Conservation (phyloP, 2,888 invertebrate genomes). For the Microplitis deprimator region DNA sequence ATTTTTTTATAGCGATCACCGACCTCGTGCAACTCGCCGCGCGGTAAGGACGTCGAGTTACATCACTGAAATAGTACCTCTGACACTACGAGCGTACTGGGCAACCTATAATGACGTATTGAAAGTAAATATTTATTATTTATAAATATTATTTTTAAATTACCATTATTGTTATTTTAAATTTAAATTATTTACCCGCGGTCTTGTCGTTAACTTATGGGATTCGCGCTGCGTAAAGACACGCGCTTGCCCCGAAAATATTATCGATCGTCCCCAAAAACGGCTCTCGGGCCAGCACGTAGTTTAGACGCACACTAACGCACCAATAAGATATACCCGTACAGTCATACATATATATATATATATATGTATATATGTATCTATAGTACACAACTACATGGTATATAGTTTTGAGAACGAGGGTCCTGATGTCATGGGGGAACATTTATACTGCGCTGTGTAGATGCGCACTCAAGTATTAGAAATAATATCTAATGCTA, state of each 20-base stretch:
- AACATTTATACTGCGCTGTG: slow-evolving; percentile 57
- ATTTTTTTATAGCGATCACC: slow-evolving; percentile 75
- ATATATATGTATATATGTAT: too few species aligned
- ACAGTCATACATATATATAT: too few species aligned
- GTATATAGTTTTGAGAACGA: slow-evolving; percentile 34
- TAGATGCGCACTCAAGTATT: slow-evolving; percentile 52
- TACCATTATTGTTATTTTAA: slow-evolving; percentile 9
- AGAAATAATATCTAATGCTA: slow-evolving; percentile 1
- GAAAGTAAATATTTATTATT: slow-evolving; percentile 29
- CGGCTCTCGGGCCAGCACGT: slow-evolving; percentile 56
- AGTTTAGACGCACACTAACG: slow-evolving; percentile 5
- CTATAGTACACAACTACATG: too few species aligned
- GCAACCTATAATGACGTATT: slow-evolving; percentile 25
- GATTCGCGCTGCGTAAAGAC: slow-evolving; percentile 21
- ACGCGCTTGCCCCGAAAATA: slow-evolving; percentile 36
- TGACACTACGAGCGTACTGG: slow-evolving; percentile 49
- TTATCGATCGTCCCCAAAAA: slow-evolving; percentile 52
- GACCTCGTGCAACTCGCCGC: slow-evolving; percentile 77
- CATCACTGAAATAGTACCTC: slow-evolving; percentile 61
- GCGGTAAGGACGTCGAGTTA: slow-evolving; percentile 73
- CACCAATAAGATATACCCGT: too few species aligned
- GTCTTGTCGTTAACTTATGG: not conserved
- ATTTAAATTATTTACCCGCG: not conserved
- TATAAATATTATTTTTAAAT: slow-evolving; percentile 28
- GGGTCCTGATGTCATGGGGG: slow-evolving; percentile 55